Conservation (phyloP, 1,140 invertebrate genomes). For the Delia radicum region DNA sequence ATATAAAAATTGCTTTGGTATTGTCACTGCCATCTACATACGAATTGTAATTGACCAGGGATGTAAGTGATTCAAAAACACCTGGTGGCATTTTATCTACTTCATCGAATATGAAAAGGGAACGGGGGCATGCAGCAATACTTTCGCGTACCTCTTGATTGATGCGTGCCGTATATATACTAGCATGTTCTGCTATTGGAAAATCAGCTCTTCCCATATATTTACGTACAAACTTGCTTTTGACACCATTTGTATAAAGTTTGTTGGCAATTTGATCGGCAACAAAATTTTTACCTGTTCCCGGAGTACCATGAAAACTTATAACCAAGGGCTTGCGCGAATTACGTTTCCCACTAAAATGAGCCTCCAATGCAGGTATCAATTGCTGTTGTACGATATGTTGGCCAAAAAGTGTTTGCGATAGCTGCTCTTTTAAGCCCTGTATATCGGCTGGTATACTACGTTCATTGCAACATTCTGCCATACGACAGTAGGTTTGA, state of each 20-base stretch:
- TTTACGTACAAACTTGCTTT: constrained; percentile 79
- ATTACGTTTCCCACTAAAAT: constrained; percentile 55
- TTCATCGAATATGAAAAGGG: constrained; percentile 96
- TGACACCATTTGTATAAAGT: constrained; percentile 70
- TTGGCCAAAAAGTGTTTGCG: constrained; percentile 64
- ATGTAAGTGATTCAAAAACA: constrained; percentile 81
- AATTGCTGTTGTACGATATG: constrained; percentile 61
- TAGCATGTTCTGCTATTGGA: constrained; percentile 52
- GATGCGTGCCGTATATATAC: constrained; percentile 27
- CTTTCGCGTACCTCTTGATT: constrained; percentile 24
- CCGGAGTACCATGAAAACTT: constrained; percentile 79
- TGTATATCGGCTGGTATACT: constrained; percentile 51
- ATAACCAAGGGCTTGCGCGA: constrained; percentile 70
- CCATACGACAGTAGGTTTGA: constrained; percentile 42
- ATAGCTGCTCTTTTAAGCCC: constrained; percentile 43
- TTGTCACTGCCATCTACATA: constrained; percentile 64
- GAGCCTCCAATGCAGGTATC: constrained; percentile 60
- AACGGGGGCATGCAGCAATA: constrained; percentile 68
- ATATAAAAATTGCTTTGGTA: constrained; percentile 82
- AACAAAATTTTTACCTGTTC: constrained; percentile 87
- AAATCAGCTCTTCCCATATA: constrained; percentile 82
- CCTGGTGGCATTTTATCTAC: constrained; percentile 89
- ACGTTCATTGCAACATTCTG: constrained; percentile 58
- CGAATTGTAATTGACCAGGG: constrained; percentile 84
- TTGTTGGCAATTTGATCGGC: constrained; percentile 76